Conservation (phyloP, 2,888 invertebrate genomes). For the Abrostola triplasia region DNA sequence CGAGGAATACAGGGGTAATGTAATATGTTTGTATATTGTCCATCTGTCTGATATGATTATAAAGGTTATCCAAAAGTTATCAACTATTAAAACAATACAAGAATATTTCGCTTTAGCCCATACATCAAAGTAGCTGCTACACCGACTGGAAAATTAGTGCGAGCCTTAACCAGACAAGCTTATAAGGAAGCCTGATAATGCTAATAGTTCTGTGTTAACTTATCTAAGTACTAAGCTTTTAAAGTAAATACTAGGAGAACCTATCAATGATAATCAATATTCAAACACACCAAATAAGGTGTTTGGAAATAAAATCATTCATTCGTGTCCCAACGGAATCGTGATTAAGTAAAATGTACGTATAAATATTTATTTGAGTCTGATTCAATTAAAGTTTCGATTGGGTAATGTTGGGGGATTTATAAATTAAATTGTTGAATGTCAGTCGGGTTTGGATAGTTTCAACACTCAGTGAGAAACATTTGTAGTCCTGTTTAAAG, state of each 20-base stretch:
- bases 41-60: too few relatives aligned
- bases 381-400: conserved; percentile 51
- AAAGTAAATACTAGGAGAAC: conserved; percentile 42
- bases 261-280: conserved; percentile 54
- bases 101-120: neutral
- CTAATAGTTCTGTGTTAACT: conserved; percentile 58
- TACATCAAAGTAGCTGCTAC: conserved; percentile 8
- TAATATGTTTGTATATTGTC: too few relatives aligned
- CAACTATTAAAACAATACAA: neutral
- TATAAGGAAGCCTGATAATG: conserved; percentile 66
- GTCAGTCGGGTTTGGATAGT: conserved; percentile 20
- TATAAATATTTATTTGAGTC: conserved; percentile 55
- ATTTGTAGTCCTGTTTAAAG: conserved; percentile 35
- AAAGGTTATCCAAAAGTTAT: neutral
- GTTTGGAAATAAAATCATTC: conserved; percentile 52
- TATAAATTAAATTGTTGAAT: conserved; percentile 51
- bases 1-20: too few relatives aligned
- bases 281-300: conserved; percentile 45
- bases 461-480: conserved; percentile 31
- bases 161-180: conserved; percentile 41
- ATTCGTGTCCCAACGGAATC: conserved; percentile 44
- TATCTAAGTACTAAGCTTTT: conserved; percentile 53
- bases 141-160: conserved; percentile 26
- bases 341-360: conserved; percentile 37
- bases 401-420: conserved; percentile 43